A percentile compares a stretch with the other conserved stretches of the same genome.
phyloP scores from a whole-genome alignment of 2,797 vertebrate genomes.

The Sardinella longiceps region DNA sequence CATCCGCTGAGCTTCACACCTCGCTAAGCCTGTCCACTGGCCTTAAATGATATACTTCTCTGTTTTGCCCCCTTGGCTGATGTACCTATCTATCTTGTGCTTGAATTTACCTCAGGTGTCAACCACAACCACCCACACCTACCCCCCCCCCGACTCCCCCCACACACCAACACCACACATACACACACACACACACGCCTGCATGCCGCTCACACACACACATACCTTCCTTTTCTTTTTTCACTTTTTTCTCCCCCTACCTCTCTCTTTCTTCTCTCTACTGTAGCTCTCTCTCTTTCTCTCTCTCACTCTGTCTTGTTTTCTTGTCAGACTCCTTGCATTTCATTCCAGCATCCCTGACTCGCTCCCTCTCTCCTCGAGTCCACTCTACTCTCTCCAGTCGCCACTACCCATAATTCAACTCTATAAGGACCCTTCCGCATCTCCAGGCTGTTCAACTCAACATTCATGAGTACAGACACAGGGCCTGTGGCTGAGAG shows the following conservation, averaged over 20 bases:
- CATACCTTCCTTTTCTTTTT: background rate
- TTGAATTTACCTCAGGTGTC: slow-evolving; percentile 22
- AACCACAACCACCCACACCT: background rate
- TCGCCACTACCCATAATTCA: background rate
- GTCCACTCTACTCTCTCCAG: background rate
- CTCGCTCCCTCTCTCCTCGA: background rate
- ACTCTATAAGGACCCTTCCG: background rate
- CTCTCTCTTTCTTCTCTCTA: background rate
- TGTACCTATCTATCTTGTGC: slow-evolving; percentile 16
- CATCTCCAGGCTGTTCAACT: background rate
- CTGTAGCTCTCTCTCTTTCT: background rate
- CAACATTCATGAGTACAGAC: background rate
- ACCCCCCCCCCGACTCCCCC: background rate
- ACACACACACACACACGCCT: background rate
- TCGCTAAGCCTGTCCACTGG: slow-evolving; percentile 13
- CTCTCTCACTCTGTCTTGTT: background rate
- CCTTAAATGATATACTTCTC: slow-evolving; percentile 19
- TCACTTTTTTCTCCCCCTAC: background rate
- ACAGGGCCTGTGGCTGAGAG: slow-evolving; percentile 17
- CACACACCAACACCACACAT: background rate
- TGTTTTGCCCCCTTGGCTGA: slow-evolving; percentile 11
- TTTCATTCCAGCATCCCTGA: background rate
- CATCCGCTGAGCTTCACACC: background rate
- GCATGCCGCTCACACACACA: background rate
- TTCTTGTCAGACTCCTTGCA: background rate